phyloP scores from a whole-genome alignment of 2,797 vertebrate genomes.

The Amphiprion clarkii region DNA sequence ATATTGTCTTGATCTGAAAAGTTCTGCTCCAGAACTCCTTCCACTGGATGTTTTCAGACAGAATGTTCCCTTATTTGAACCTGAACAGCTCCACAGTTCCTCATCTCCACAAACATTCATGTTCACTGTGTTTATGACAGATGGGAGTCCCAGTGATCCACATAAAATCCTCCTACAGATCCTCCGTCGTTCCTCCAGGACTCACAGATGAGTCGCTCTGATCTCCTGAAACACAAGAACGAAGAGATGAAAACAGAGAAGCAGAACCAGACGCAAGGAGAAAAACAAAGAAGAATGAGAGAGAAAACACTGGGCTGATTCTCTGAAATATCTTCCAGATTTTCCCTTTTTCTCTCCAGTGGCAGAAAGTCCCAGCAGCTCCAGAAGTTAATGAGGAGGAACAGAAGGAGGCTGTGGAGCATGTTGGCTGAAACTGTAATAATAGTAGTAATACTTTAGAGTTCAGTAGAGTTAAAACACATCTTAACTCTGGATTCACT shows the following conservation, averaged over 20 bases:
- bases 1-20: not conserved
- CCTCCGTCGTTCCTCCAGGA: slow-evolving; percentile 32
- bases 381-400: slow-evolving; percentile 28
- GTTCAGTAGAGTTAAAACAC: not conserved
- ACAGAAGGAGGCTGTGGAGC: not conserved
- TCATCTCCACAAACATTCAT: not conserved
- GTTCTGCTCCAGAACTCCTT: too few relatives aligned
- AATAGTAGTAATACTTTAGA: slow-evolving; percentile 6
- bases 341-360: not conserved
- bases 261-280: not conserved
- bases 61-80: not conserved
- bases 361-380: not conserved
- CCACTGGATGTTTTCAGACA: not conserved
- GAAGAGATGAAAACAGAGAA: slow-evolving; percentile 19
- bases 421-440: slow-evolving; percentile 3
- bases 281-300: not conserved
- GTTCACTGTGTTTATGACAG: slow-evolving; percentile 10
- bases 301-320: not conserved
- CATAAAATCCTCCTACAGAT: slow-evolving; percentile 19
- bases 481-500: slow-evolving; percentile 4
- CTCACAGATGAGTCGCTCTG: slow-evolving; percentile 68
- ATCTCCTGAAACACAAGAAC: slow-evolving; percentile 58
- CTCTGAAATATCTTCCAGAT: slow-evolving; percentile 9
- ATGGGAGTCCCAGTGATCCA: slow-evolving; percentile 8
- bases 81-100: not conserved